Evolutionary conservation across 1,140 invertebrate species (phyloP), one percentile per base, ranked within the genome.

Genomic region (Drosophila grimshawi): DNA sequence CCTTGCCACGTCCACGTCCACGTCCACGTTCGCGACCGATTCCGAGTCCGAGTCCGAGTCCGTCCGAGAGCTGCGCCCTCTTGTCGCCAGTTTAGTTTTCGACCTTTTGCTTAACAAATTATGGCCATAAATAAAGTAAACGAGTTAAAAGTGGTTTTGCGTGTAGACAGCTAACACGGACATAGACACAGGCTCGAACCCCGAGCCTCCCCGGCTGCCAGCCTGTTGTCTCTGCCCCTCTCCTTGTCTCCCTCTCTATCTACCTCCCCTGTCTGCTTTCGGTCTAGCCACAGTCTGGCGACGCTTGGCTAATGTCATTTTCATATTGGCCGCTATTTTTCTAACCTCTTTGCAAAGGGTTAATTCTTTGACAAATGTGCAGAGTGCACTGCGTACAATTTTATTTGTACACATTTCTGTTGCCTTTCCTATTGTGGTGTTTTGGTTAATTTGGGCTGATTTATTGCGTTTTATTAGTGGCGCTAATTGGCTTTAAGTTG

Each of bases 121-220:
- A 90, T 91, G 83, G 75, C 65, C 88, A 91, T 91, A 91, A 91
- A 91, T 91, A 91, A 91, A 79, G 77, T 85, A 81, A 91, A 91
- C 88, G 88, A 91, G 88, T 78, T 95, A 79, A 94, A 94, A 76
- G 95, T 94, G 85, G 80, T 89, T 89, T 89, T 89, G 85, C 80
- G 85, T 88, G 85, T 88, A 82, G 81, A 86, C 80, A 69, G 81
- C 65, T 74, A 66, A 71, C 81, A 75, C 69, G 74, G 55, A 70
- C 78, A 76, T 59, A 33, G 53, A 67, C 62, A 41, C 49, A 56
- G 52, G 41, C 49, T 59, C 11, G 48, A 32, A 43, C 48, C 35
- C 30, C 5, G 11, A 4, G 43, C 43, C 43, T 33, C 32, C 45
- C 32, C 8, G 33, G 52, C 43, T 57, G 39, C 11, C 66, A 37